A percentile compares a stretch with the other conserved stretches of the same genome.
Conservation (phyloP, 92 coral and sea anemone genomes). For the Paragorgia papillata region DNA sequence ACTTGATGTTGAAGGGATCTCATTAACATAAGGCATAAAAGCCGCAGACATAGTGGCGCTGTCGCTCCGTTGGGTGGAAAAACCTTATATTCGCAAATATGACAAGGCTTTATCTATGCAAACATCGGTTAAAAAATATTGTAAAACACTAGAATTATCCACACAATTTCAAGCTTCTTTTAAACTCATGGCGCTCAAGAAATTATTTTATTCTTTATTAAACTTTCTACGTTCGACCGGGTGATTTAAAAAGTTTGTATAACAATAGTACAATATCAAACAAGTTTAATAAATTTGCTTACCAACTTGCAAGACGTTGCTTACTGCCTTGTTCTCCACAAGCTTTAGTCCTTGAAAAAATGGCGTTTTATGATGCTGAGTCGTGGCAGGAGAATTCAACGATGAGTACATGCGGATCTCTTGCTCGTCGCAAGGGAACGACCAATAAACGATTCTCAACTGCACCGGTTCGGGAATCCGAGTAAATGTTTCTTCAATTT, state of each 20-base stretch:
- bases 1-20: slow-evolving; percentile 43
- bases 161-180: background rate
- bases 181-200: background rate
- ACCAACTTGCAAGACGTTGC: slow-evolving; percentile 96
- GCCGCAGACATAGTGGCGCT: slow-evolving; percentile 95
- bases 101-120: slow-evolving; percentile 50
- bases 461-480: slow-evolving; percentile 99
- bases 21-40: slow-evolving; percentile 60
- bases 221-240: slow-evolving; percentile 32
- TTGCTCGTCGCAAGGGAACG: slow-evolving; percentile 92
- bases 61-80: slow-evolving; percentile 75
- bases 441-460: slow-evolving; percentile 89
- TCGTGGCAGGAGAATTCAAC: slow-evolving; percentile 64
- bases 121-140: slow-evolving; percentile 49
- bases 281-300: slow-evolving; percentile 56
- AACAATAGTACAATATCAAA: slow-evolving; percentile 43
- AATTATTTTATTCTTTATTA: slow-evolving; percentile 1
- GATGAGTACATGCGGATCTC: slow-evolving; percentile 96
- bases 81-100: slow-evolving; percentile 64
- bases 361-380: slow-evolving; percentile 82
- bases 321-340: slow-evolving; percentile 82
- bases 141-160: slow-evolving; percentile 6
- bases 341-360: slow-evolving; percentile 84
- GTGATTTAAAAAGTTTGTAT: slow-evolving; percentile 40
- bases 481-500: slow-evolving; percentile 80